These are phyloP conservation scores for Pinctada fucata DNA, from an alignment of 2,888 invertebrate species.

Conservation along the genomic window DNA sequence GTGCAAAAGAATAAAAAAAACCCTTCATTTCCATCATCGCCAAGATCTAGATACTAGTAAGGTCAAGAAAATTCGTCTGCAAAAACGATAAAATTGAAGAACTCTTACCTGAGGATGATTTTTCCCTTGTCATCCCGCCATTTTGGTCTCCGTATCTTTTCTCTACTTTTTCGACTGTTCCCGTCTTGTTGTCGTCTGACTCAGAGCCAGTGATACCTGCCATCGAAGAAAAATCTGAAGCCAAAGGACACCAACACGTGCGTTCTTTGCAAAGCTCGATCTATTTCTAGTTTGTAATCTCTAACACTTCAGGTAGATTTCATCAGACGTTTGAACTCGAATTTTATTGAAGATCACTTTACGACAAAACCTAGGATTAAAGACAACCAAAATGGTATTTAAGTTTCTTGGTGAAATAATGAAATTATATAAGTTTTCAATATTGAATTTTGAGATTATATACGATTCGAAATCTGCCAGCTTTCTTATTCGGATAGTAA, in stretches of 20 bases:
- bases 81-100: too few relatives aligned
- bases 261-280: conserved; percentile 22
- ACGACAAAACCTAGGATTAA: background rate
- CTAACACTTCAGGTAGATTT: conserved; percentile 17
- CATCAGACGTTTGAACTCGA: background rate
- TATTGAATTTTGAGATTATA: too few relatives aligned
- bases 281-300: conserved; percentile 27
- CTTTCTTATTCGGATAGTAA: too few relatives aligned
- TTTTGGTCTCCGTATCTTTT: background rate
- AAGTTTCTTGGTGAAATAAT: background rate
- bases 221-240: conserved; percentile 44
- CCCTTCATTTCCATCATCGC: too few relatives aligned
- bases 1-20: too few relatives aligned
- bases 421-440: too few relatives aligned
- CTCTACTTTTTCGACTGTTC: conserved; percentile 7
- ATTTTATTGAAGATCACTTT: background rate
- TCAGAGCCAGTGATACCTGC: conserved; percentile 63
- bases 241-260: conserved; percentile 16
- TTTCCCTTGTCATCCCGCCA: background rate
- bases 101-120: too few relatives aligned
- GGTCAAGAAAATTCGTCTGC: too few relatives aligned
- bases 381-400: background rate
- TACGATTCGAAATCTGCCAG: too few relatives aligned
- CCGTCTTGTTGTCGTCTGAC: conserved; percentile 36
- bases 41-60: too few relatives aligned